Percentiles rank a stretch among this genome's conserved stretches.
Evolutionary conservation across 2,888 invertebrate genomes (phyloP).

Genomic region (Malachius bipustulatus): DNA sequence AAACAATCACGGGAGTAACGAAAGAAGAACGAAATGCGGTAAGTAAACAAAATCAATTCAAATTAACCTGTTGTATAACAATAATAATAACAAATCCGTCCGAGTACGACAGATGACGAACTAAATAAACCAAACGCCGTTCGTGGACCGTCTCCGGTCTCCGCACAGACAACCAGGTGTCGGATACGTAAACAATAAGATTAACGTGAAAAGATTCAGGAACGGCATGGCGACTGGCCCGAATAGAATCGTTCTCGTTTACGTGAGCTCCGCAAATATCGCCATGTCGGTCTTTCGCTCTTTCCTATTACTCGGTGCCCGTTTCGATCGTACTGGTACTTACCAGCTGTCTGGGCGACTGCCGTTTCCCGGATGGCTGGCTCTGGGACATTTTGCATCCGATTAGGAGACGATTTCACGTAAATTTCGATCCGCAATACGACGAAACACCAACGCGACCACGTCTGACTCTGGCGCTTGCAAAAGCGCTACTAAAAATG

Average conservation of each 20-base stretch:
- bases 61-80: too few relatives aligned
- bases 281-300: slow-evolving; percentile 45
- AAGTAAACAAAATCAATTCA: too few relatives aligned
- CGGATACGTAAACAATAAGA: too few relatives aligned
- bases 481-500: slow-evolving; percentile 32
- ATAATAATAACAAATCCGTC: too few relatives aligned
- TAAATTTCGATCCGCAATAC: slow-evolving; percentile 23
- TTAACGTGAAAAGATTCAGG: slow-evolving; percentile 12
- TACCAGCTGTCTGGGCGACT: slow-evolving; percentile 50
- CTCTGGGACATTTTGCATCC: slow-evolving; percentile 27
- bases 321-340: too few relatives aligned
- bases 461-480: slow-evolving; percentile 29
- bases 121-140: too few relatives aligned
- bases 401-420: slow-evolving; percentile 33
- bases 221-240: slow-evolving; percentile 27
- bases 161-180: too few relatives aligned
- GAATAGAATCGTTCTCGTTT: slow-evolving; percentile 30
- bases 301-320: background rate
- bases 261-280: slow-evolving; percentile 53
- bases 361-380: slow-evolving; percentile 46
- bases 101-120: too few relatives aligned
- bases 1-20: too few relatives aligned
- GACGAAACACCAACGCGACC: slow-evolving; percentile 7
- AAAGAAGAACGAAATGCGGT: too few relatives aligned
- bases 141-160: too few relatives aligned